Evolutionary conservation across 2,113 vertebrate species (phyloP), one percentile per base, ranked within the genome.

Genomic region (Nanorana parkeri): DNA sequence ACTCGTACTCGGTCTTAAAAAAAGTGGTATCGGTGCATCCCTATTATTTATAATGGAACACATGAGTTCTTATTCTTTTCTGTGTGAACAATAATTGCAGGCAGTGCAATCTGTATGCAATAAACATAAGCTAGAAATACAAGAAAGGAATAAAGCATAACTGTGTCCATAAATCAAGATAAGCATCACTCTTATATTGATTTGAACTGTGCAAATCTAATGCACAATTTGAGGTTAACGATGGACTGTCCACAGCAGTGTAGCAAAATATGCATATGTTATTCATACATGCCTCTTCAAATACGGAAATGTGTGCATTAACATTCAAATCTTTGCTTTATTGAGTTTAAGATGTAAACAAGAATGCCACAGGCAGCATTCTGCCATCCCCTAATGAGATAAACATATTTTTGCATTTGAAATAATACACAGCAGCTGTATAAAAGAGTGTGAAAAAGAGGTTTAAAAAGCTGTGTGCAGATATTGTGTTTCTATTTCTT

Each of bases 261-360:
- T n/a, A n/a, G n/a, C n/a, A n/a, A n/a, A n/a, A n/a, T n/a, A n/a
- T n/a, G n/a, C n/a, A n/a, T n/a, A n/a, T n/a, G n/a, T n/a, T n/a
- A n/a, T n/a, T n/a, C n/a, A n/a, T n/a, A n/a, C n/a, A n/a, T n/a
- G n/a, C n/a, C n/a, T n/a, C n/a, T n/a, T n/a, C n/a, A n/a, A n/a
- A n/a, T n/a, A n/a, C n/a, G n/a, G n/a, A n/a, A n/a, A n/a, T n/a
- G n/a, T 77, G 23, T 77, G 51, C 61, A 77, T 77, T 77, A 77
- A 65, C 75, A 66, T 66, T 65, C 24, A 52, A 17, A 77, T 66
- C 36, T 77, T 77, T 54, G 61, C 28, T 66, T 65, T 77, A 65
- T 66, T 78, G 63, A n/a, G 67, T 36, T 23, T 52, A 54, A 78
- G 19, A 68, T 56, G 51, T 78, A 55, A 78, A 67, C 51, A 67